Evolutionary conservation across 2,797 vertebrate genomes (phyloP), one percentile per base, ranked within the genome.

Genomic region (Phyllotis vaccarum): DNA sequence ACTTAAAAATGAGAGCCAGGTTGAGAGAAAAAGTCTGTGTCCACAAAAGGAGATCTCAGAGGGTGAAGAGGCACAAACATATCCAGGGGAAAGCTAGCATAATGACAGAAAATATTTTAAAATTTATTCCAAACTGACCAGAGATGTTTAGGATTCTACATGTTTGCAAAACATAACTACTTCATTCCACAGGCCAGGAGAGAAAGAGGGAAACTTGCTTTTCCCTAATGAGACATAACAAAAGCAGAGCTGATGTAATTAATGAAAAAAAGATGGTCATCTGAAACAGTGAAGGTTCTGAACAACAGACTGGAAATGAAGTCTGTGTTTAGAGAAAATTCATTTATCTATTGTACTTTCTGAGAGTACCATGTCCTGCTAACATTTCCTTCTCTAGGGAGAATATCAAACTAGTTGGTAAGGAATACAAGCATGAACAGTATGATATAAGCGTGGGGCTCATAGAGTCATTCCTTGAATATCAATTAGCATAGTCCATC

Each of bases 111-210:
- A 97, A 68, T n/a, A 89, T 66, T 95, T 94, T 95, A 93, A 94
- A 96, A 93, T 96, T 97, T 96, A 58, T 86, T 86, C 31, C 0
- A 17, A 97, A 95, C 83, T 86, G 97, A 93, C 92, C 90, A 97
- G 93, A 40, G 60, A 97, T 95, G 19, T 97, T 7, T 6, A 95
- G 97, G 97, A 96, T 97, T 95, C 34, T 87, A 82, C 21, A 93
- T 98, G 97, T 98, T 98, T 98, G 97, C 97, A 97, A 98, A 98
- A 98, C 97, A 95, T 91, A 98, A 97, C 96, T 97, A 95, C 96
- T 96, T 96, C 96, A 88, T 93, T 96, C 89, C 90, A 93, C 74
- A 74, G 90, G 78, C 75, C 92, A 92, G 60, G 74, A 96, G 88
- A 95, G 90, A 76, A 98, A 98, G 97, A 97, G 96, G 96, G 98